Percentiles rank a stretch among this genome's conserved stretches.
Evolutionary conservation across 2,113 vertebrate species (phyloP).

Genomic region (Callaeas wilsoni): DNA sequence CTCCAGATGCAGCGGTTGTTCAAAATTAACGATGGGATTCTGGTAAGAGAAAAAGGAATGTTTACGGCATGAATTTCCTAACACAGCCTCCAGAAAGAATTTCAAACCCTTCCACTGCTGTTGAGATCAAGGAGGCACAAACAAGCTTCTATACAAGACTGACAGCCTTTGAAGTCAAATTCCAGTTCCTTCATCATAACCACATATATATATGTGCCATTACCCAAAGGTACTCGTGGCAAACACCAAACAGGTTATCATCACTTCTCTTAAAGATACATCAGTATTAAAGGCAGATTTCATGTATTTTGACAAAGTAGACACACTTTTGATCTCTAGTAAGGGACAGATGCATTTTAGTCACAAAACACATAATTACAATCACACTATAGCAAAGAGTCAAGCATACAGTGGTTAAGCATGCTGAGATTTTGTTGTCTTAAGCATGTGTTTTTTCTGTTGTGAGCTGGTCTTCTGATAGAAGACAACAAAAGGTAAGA

Average conservation of each 20-base stretch:
- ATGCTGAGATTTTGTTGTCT: not conserved
- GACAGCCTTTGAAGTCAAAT: not conserved
- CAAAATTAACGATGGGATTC: constrained; percentile 93
- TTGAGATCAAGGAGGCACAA: not conserved
- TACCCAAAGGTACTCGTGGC: not conserved
- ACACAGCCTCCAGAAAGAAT: not conserved
- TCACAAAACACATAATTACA: not conserved
- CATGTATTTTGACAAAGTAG: not conserved
- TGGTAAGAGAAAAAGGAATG: constrained; percentile 60
- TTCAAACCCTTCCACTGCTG: not conserved
- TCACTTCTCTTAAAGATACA: not conserved
- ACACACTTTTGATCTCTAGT: not conserved
- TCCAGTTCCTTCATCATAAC: not conserved
- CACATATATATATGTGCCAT: not conserved
- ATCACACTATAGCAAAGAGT: not conserved
- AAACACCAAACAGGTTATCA: not conserved
- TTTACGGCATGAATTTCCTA: not conserved
- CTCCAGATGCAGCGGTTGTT: constrained; percentile 84
- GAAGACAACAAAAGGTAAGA: not conserved
- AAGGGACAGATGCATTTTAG: not conserved
- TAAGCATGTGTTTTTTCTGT: not conserved
- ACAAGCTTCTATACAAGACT: not conserved
- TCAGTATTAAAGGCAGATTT: not conserved
- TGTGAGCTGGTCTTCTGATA: not conserved
- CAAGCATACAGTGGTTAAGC: not conserved